Evolutionary conservation across 1,140 invertebrate species (phyloP), one percentile per base, ranked within the genome.

Genomic region (Euborellia annulipes): DNA sequence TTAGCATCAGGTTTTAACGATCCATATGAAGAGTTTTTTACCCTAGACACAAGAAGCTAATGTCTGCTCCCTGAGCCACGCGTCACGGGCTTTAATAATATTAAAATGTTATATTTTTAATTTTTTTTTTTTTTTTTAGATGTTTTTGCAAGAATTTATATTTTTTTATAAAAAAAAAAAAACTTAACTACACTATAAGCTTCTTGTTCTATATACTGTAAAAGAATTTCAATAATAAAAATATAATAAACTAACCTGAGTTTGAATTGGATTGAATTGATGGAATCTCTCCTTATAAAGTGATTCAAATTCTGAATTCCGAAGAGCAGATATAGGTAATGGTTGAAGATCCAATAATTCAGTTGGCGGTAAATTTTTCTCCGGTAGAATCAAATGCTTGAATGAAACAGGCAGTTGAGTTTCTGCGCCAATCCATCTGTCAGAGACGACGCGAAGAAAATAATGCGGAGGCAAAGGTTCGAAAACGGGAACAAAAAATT

Each of bases 231-330:
- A n/a, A n/a, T n/a, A n/a, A n/a, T n/a, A n/a, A n/a, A n/a, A n/a
- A n/a, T n/a, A n/a, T n/a, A n/a, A 11, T 27, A 11, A 6, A 27
- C 11, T 27, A 6, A 27, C 23, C 72, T 99, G 96, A 0, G 96
- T 99, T 62, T 99, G 96, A 51, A 99, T 97, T 0, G 95, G 91
- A 69, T 99, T 99, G 62, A 99, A 98, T 61, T 94, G 88, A 11
- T 79, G 79, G 57, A 97, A 92, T 50, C 79, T 79, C 4, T 89
- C 76, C 11, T 27, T 27, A 56, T 98, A 98, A 3, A 98, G 65
- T 3, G 69, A 64, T 61, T 98, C 92, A 61, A 84, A 97, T 37
- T 77, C 73, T 0, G 76, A 63, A 62, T 97, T 96, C 50, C 90
- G 56, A 7, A 89, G 57, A 7, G 85, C 86, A 0, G 84, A 84